Percentiles rank a stretch among this genome's conserved stretches.
phyloP scores from a whole-genome alignment of 2,797 vertebrate genomes.

The Muscicapa comitata region DNA sequence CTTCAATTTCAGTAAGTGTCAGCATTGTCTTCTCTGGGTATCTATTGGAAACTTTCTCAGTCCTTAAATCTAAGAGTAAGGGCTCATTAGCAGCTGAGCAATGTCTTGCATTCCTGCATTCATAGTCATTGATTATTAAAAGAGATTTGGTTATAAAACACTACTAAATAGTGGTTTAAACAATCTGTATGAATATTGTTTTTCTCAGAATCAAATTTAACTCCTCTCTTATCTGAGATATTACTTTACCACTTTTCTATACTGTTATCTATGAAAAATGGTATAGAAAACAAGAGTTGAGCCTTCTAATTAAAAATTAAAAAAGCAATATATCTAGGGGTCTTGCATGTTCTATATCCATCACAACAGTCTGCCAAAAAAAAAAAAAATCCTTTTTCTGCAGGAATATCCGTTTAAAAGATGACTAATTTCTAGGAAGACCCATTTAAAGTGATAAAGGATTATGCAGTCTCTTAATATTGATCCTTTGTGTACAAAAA shows the following conservation, averaged over 20 bases:
- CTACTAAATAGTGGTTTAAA: background rate
- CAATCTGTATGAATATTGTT: background rate
- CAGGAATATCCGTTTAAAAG: background rate
- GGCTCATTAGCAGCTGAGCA: background rate
- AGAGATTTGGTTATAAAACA: background rate
- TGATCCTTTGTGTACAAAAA: constrained; percentile 15
- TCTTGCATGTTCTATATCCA: background rate
- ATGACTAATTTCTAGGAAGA: background rate
- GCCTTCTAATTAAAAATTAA: background rate
- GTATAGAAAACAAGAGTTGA: background rate
- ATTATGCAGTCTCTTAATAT: background rate
- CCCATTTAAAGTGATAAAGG: background rate
- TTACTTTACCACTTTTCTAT: background rate
- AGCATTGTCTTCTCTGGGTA: background rate
- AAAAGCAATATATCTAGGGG: background rate
- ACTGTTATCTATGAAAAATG: background rate
- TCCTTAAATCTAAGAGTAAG: background rate
- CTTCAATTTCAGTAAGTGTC: background rate
- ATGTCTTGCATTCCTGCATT: background rate
- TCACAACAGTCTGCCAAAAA: background rate
- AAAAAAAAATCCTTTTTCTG: background rate
- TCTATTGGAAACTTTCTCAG: background rate
- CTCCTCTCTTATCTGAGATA: background rate
- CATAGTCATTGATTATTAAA: background rate
- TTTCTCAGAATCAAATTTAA: background rate